phyloP scores from a whole-genome alignment of 2,113 vertebrate genomes.

The Pitta sordida region DNA sequence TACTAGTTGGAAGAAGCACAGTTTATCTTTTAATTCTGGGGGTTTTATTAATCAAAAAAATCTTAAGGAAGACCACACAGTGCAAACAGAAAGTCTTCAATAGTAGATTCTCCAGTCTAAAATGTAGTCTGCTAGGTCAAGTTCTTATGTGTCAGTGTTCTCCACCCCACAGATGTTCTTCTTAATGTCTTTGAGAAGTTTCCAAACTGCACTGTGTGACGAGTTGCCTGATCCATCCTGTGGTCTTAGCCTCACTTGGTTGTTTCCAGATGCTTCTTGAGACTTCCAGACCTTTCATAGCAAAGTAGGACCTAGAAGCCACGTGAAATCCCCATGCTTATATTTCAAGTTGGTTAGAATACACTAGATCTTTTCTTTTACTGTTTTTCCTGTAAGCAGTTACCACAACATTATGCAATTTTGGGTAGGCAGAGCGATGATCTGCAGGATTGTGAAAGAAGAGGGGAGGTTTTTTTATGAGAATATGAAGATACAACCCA shows the following conservation, averaged over 20 bases:
- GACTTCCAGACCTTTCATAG: conserved; percentile 1
- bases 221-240: not conserved
- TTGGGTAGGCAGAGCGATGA: not conserved
- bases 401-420: conserved; percentile 23
- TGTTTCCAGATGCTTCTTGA: conserved; percentile 17
- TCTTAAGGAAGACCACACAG: not conserved
- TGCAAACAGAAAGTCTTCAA: not conserved
- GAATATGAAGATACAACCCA: conserved; percentile 7
- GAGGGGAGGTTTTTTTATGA: not conserved
- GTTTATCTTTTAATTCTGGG: not conserved
- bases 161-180: not conserved
- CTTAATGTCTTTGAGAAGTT: not conserved
- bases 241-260: not conserved
- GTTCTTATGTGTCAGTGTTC: not conserved
- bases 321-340: not conserved
- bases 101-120: not conserved
- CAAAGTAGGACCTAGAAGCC: not conserved
- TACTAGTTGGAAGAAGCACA: not conserved
- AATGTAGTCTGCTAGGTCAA: not conserved
- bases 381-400: conserved; percentile 28
- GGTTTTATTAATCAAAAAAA: not conserved
- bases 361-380: not conserved
- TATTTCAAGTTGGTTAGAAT: not conserved
- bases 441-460: not conserved
- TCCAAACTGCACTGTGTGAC: not conserved